These are phyloP conservation scores for Sphenopsis melanotis DNA, from an alignment of 2,797 vertebrate species.

Conservation along the genomic window DNA sequence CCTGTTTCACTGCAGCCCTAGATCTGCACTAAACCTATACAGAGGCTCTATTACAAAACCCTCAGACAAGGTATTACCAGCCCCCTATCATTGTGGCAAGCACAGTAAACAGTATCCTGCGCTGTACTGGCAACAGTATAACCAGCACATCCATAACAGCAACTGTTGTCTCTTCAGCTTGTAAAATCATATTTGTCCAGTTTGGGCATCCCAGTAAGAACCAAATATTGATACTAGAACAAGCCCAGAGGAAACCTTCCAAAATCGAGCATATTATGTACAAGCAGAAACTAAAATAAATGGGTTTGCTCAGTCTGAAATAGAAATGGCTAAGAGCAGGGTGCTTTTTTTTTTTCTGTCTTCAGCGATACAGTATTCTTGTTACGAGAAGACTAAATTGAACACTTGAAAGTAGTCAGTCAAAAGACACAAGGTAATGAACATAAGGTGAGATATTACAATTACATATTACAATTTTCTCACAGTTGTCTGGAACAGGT, in stretches of 20 bases:
- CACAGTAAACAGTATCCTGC: background rate
- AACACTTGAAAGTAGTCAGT: background rate
- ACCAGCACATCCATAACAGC: accelerated
- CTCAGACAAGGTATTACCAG: background rate
- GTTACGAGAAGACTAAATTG: background rate
- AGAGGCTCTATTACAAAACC: background rate
- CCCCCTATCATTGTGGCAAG: background rate
- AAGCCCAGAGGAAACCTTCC: background rate
- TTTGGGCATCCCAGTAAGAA: background rate
- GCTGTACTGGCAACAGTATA: background rate
- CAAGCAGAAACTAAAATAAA: background rate
- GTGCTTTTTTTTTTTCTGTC: background rate
- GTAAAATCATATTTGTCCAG: background rate
- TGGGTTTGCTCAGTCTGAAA: background rate
- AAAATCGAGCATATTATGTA: accelerated
- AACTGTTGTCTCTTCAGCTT: background rate
- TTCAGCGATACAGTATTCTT: background rate
- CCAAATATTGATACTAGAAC: background rate
- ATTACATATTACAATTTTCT: background rate
- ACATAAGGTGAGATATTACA: accelerated
- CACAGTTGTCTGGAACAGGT: background rate
- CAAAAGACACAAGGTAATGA: background rate
- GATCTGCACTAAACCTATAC: background rate
- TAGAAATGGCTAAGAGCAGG: background rate
- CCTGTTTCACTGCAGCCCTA: background rate